A percentile compares a stretch with the other conserved stretches of the same genome.
Evolutionary conservation across 2,113 vertebrate genomes (phyloP).

Genomic region (Galemys pyrenaicus): DNA sequence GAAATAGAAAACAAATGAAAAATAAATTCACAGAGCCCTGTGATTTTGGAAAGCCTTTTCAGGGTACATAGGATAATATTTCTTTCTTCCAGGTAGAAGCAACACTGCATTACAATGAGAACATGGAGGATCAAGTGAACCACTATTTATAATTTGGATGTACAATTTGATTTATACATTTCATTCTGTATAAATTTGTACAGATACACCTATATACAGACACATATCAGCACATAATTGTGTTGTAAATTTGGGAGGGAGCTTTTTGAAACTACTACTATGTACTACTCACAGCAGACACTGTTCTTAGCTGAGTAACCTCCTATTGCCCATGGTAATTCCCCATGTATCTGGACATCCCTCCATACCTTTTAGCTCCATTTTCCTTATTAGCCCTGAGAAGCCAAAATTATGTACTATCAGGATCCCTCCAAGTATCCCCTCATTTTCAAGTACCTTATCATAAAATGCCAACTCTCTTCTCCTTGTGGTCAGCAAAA

Average conservation of each 20-base stretch:
- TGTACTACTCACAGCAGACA: too few relatives aligned
- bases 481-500: not conserved
- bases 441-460: not conserved
- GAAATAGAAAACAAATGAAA: not conserved
- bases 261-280: not conserved
- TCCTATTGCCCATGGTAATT: not conserved
- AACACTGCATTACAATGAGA: not conserved
- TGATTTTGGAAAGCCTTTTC: not conserved
- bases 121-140: not conserved
- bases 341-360: not conserved
- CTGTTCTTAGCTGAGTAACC: rapidly evolving
- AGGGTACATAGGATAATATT: not conserved
- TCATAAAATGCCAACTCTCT: too few relatives aligned
- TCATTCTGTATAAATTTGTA: not conserved
- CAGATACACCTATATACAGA: not conserved
- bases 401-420: not conserved
- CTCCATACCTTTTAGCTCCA: not conserved
- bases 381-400: not conserved
- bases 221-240: not conserved
- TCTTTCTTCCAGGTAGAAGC: not conserved
- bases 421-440: not conserved
- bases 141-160: not conserved
- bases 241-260: not conserved
- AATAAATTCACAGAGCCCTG: not conserved
- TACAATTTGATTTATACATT: not conserved